A percentile compares a stretch with the other conserved stretches of the same genome.
Conservation (phyloP, 2,797 vertebrate species). For the Hephaestus fuliginosus region DNA sequence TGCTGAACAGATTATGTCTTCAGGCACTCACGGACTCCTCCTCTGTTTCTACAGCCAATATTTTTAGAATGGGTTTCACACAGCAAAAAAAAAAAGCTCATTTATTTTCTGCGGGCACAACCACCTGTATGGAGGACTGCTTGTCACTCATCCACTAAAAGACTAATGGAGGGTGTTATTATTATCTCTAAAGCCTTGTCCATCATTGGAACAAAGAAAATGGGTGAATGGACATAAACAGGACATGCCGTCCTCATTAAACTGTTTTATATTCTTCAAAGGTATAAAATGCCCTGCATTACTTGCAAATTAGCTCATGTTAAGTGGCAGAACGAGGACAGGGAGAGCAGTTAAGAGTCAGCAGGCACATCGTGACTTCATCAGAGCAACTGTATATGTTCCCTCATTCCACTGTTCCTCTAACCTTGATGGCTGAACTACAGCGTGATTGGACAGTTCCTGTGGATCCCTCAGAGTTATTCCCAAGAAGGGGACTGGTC, state of each 20-base stretch:
- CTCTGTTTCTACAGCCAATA: conserved; percentile 35
- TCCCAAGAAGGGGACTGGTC: conserved; percentile 29
- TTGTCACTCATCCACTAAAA: conserved; percentile 31
- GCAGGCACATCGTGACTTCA: conserved; percentile 19
- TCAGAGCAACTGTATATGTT: conserved; percentile 34
- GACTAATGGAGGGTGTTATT: conserved; percentile 18
- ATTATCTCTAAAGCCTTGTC: conserved; percentile 5
- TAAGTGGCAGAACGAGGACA: conserved; percentile 62
- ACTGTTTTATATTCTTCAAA: conserved; percentile 16
- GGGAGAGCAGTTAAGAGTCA: conserved; percentile 30
- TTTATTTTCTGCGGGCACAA: conserved; percentile 3
- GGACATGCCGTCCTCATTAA: conserved; percentile 27
- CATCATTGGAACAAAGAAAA: conserved; percentile 26
- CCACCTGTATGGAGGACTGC: conserved; percentile 24
- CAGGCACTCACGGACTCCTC: conserved; percentile 26
- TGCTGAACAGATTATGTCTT: conserved; percentile 49
- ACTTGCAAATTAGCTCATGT: conserved; percentile 44
- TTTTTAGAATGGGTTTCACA: conserved; percentile 52
- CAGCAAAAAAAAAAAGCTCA: not conserved
- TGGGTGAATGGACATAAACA: not conserved
- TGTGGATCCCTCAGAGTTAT: conserved; percentile 47
- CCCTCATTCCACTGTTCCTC: conserved; percentile 31
- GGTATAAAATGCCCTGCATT: conserved; percentile 16
- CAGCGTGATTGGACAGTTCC: conserved; percentile 60
- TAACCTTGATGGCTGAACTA: conserved; percentile 61